Evolutionary conservation across 2,113 vertebrate species (phyloP).

Genomic region (Pomatorhinus ruficollis): DNA sequence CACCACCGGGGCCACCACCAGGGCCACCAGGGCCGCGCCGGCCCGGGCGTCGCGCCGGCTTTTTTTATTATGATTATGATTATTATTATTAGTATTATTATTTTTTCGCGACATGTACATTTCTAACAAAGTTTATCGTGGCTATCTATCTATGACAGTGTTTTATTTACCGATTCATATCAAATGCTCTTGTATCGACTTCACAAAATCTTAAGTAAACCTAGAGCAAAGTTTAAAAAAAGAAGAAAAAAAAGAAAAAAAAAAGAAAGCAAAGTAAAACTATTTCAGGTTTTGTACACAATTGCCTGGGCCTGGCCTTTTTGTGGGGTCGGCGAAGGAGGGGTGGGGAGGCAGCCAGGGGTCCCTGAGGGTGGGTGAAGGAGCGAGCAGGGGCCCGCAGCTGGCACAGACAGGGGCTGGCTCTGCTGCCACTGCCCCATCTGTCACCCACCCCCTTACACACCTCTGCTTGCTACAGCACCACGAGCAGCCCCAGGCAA

Average conservation of each 20-base stretch:
- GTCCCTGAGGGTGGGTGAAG: background rate
- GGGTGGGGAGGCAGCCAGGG: background rate
- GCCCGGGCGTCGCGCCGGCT: conserved; percentile 74
- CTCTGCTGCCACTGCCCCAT: background rate
- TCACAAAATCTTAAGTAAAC: conserved; percentile 83
- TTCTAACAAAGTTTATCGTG: conserved; percentile 89
- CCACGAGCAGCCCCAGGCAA: background rate
- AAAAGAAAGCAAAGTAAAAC: conserved; percentile 74
- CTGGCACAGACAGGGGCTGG: background rate
- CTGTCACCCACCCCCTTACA: background rate
- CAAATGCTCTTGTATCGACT: conserved; percentile 84
- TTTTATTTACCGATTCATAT: conserved; percentile 91
- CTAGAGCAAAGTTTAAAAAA: conserved; percentile 89
- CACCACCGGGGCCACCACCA: background rate
- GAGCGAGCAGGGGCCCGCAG: accelerated
- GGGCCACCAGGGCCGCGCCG: background rate
- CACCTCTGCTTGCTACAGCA: background rate
- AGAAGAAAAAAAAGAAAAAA: background rate
- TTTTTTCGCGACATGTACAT: conserved; percentile 89
- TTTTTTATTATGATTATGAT: conserved; percentile 76
- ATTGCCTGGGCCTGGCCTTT: conserved; percentile 78
- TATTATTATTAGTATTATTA: conserved; percentile 70
- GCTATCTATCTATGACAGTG: conserved; percentile 84
- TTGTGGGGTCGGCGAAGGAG: conserved; percentile 66
- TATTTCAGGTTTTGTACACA: conserved; percentile 97